Conservation (phyloP, 2,797 vertebrate species). For the Fundulus diaphanus region DNA sequence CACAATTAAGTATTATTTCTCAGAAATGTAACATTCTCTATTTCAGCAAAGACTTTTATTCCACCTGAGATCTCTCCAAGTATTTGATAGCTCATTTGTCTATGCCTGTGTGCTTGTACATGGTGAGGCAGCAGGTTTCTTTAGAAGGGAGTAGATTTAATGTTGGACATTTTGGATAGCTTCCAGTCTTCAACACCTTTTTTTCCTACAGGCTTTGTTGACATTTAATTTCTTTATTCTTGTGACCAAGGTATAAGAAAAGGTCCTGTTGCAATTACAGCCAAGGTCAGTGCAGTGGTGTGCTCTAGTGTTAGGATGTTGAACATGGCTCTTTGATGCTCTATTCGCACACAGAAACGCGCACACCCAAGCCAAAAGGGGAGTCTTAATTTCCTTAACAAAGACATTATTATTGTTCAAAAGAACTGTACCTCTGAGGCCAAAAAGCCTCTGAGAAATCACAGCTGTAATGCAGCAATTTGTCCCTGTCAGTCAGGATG, state of each 20-base stretch:
- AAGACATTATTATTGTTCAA: slow-evolving; percentile 29
- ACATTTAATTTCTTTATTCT: slow-evolving; percentile 75
- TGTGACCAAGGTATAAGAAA: slow-evolving; percentile 71
- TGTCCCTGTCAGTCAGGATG: slow-evolving; percentile 44
- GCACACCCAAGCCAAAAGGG: not conserved
- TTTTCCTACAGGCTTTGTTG: slow-evolving; percentile 58
- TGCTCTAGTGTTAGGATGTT: slow-evolving; percentile 62
- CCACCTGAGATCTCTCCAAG: slow-evolving; percentile 34
- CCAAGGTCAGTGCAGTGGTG: slow-evolving; percentile 63
- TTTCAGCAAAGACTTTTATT: slow-evolving; percentile 35
- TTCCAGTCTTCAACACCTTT: slow-evolving; percentile 56
- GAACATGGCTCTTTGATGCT: slow-evolving; percentile 53
- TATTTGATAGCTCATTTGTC: slow-evolving; percentile 1
- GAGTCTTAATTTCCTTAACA: slow-evolving; percentile 39
- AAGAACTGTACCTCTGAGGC: slow-evolving; percentile 13
- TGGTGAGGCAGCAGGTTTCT: slow-evolving; percentile 14
- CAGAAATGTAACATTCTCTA: slow-evolving; percentile 33
- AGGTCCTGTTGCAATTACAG: slow-evolving; percentile 70
- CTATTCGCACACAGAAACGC: not conserved
- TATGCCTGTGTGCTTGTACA: not conserved
- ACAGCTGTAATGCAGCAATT: slow-evolving; percentile 40
- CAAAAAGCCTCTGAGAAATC: slow-evolving; percentile 30
- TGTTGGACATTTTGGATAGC: slow-evolving; percentile 56
- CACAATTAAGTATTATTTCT: slow-evolving; percentile 36
- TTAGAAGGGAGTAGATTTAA: slow-evolving; percentile 24